Base-by-base conservation (phyloP, 2,888 invertebrate genomes). In the Peribatodes rhomboidaria region DNA sequence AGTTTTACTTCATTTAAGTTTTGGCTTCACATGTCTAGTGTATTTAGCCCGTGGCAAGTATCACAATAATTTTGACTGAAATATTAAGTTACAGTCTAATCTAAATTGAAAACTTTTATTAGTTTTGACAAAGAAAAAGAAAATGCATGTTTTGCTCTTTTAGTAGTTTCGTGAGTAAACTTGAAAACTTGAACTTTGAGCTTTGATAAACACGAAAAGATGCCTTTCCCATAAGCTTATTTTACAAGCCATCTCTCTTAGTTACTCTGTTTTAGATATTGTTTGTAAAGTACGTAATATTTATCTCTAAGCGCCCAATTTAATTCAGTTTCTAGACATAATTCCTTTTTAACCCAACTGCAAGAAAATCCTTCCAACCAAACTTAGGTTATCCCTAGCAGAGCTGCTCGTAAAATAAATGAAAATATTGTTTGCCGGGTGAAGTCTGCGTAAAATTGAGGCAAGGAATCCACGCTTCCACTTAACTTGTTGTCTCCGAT, bases 401-500 rank as follows among this genome's bases (percentile, higher is more conserved):
- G 39, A 37, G 49, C 35, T 33, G n/a, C 41, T 54, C 55, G 20
- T 61, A 49, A 56, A 50, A 62, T 62, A 44, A 56, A 62, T 55
- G 41, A 62, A 56, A 55, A 61, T 61, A 42, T 56, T 55, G 41
- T 61, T 61, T 61, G 50, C 42, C 16, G 44, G 52, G 50, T 52
- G 50, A 62, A 56, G 56, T 52, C 62, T 44, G 62, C 56, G 62
- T 56, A 62, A 62, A 62, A 62, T 62, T 62, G 50, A 62, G 56
- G 62, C 62, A 22, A 50, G 33, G 50, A 62, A 44, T 50, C 55
- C 33, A 42, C 42, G 50, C 56, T 49, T 56, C 49, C 61, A 20
- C 54, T 61, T 56, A 42, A 58, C 58, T 63, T 63, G 58, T 63
- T 63, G 63, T 63, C 63, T 63, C 63, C 63, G 53, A 58, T 58